Evolutionary conservation across 2,888 invertebrate genomes (phyloP), one percentile per base, ranked within the genome.

Genomic region (Tryphoninae sp.): DNA sequence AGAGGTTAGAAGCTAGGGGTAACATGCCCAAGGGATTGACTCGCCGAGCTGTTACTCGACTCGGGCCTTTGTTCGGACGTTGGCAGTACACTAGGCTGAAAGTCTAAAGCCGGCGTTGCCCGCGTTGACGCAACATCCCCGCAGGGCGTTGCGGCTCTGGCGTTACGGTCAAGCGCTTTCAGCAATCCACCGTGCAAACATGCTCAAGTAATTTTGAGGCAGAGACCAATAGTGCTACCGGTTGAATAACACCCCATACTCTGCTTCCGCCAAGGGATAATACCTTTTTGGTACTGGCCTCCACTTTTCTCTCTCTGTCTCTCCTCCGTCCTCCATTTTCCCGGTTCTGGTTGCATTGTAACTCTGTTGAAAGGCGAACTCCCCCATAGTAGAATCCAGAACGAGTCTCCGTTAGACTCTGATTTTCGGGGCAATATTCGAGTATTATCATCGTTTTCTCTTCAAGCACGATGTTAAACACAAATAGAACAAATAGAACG

Each of bases 151-250:
- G 78, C 22, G 74, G 67, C 45, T 22, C 65, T 58, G 55, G 26
- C 55, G 65, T 59, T 75, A 67, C 26, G 81, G 71, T 75, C 71
- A 81, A 78, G 75, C 55, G 65, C 65, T 71, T 65, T 55, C 49
- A 59, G 62, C 74, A 67, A 78, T 74, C 53, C 64, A 55, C 71
- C 74, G 51, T 33, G 78, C 78, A 81, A 81, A 81, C 78, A 78
- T 71, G 71, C 75, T 61, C 75, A 45, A 75, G 78, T 75, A 81
- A 78, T 78, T 81, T 81, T 58, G 78, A 33, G 45, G 45, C 45
- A 45, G 45, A 45, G 45, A 13, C 45, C 45, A 45, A 45, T 45
- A 45, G 45, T 45, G 45, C 13, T 45, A 13, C 11, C 13, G 45
- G 45, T 45, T 13, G 11, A 45, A 45, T 45, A 55, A 55, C 6